Conservation (phyloP, 1,140 invertebrate species). For the Trachymyrmex septentrionalis region DNA sequence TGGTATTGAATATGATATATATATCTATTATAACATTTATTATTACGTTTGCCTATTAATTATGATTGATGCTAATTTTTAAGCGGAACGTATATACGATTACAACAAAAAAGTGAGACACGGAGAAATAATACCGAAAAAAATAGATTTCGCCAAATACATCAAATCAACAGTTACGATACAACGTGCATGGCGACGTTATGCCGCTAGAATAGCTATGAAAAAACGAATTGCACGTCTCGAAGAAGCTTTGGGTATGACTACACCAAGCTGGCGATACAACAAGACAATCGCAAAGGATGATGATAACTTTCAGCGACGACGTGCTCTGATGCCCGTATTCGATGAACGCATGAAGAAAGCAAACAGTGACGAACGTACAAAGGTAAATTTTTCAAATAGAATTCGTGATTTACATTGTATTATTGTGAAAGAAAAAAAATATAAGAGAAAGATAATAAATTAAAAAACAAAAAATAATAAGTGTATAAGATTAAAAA, state of each 20-base stretch:
- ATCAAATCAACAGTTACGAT: conserved; percentile 83
- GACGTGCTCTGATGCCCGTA: conserved; percentile 85
- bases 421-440: neutral
- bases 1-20: neutral
- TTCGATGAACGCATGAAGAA: conserved; percentile 86
- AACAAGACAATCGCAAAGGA: conserved; percentile 85
- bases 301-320: conserved; percentile 85
- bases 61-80: neutral
- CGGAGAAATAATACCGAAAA: conserved; percentile 62
- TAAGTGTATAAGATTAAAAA: neutral
- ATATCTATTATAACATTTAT: too few relatives aligned
- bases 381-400: conserved; percentile 81
- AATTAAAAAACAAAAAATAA: neutral
- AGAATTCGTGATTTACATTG: conserved; percentile 16
- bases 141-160: conserved; percentile 57
- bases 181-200: conserved; percentile 86
- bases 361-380: conserved; percentile 87
- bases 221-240: conserved; percentile 79
- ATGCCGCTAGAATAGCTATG: conserved; percentile 77
- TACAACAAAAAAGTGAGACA: conserved; percentile 66
- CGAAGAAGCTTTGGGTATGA: conserved; percentile 84
- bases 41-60: neutral
- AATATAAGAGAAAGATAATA: neutral
- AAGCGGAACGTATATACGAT: conserved; percentile 54
- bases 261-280: conserved; percentile 81